phyloP scores from a whole-genome alignment of 2,797 vertebrate species.

The Mormyrus proboscirostris region DNA sequence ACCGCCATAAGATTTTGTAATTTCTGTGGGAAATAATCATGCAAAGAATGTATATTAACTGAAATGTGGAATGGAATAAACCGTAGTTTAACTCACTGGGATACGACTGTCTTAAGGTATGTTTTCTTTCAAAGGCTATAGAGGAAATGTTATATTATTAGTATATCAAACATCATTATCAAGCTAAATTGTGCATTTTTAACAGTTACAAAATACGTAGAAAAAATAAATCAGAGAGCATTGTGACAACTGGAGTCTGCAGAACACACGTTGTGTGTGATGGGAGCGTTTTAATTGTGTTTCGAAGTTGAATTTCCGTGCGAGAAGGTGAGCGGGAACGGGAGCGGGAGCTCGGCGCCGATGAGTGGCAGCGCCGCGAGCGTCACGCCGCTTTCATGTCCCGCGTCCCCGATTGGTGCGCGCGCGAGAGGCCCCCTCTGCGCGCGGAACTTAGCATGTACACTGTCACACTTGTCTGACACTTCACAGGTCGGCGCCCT shows the following conservation, averaged over 20 bases:
- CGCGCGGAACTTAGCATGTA: neutral
- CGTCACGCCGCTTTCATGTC: neutral
- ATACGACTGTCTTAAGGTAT: neutral
- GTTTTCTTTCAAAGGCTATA: neutral
- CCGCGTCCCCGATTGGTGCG: neutral
- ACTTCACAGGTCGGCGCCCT: conserved; percentile 10
- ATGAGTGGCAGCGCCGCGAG: neutral
- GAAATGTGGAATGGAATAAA: neutral
- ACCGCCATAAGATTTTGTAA: neutral
- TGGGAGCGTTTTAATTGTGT: neutral
- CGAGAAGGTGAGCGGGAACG: neutral
- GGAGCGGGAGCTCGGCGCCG: neutral
- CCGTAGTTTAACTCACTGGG: neutral
- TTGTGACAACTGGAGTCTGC: neutral
- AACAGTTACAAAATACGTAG: neutral
- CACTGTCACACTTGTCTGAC: neutral
- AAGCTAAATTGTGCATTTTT: neutral
- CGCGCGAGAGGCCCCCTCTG: neutral
- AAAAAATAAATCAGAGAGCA: neutral
- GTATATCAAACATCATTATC: neutral
- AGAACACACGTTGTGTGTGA: neutral
- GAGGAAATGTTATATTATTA: neutral
- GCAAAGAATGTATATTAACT: neutral
- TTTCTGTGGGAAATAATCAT: neutral
- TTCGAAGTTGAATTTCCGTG: neutral